Conservation (phyloP, 64 coral and sea anemone species). For the Pachyseris speciosa region DNA sequence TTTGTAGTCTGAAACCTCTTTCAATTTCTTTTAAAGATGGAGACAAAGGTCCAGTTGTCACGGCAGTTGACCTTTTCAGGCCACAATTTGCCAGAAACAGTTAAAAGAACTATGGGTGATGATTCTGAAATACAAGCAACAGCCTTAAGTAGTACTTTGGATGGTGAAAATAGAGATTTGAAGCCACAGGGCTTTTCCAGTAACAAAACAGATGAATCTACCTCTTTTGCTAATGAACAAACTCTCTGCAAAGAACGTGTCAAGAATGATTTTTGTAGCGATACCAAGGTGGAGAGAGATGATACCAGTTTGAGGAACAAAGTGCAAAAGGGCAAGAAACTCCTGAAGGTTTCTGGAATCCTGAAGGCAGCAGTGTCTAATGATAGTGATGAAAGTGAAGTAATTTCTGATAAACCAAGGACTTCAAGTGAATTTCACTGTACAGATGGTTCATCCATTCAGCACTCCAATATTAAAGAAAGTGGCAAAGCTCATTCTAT, state of each 20-base stretch:
- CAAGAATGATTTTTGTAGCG: neutral
- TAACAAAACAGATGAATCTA: neutral
- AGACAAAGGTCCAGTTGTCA: neutral
- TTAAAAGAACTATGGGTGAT: neutral
- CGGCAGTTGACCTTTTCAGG: constrained; percentile 19
- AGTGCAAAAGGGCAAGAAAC: neutral
- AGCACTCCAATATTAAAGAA: no score
- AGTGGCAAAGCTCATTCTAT: neutral
- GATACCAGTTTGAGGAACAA: neutral
- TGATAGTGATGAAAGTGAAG: neutral
- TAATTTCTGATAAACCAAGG: neutral
- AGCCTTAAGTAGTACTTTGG: neutral
- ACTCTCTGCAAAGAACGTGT: neutral
- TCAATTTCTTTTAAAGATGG: neutral
- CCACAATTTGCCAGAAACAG: neutral
- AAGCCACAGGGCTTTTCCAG: neutral
- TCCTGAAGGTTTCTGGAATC: neutral
- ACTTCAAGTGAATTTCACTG: neutral
- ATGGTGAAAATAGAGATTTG: neutral
- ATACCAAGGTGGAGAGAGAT: neutral
- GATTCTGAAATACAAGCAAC: neutral
- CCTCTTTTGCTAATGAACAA: neutral
- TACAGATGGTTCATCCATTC: neutral
- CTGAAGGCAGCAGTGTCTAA: neutral
- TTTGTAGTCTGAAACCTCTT: no score